Base-by-base conservation (phyloP, 2,888 invertebrate genomes). In the Amblyjoppa fuscipennis region DNA sequence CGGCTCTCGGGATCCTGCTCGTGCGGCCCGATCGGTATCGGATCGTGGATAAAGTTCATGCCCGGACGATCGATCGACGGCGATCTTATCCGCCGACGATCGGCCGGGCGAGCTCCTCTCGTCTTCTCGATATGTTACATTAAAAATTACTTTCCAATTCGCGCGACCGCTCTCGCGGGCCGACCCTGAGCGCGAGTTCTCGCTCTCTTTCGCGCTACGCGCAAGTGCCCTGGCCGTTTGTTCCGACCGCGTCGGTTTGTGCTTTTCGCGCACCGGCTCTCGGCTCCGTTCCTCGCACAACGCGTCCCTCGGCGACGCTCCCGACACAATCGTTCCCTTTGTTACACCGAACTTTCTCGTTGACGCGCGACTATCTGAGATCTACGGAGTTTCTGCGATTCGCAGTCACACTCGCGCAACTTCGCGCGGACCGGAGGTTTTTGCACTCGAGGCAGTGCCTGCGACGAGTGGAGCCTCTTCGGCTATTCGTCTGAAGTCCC, bases 301-400 rank as follows among this genome's bases (percentile, higher is more conserved):
- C 53, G 71, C 51, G 76, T 76, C 83, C 76, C 69, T 79, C 59
- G 25, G 66, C 77, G 83, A 81, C 69, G 76, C 74, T 77, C 68
- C 76, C 81, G 83, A 85, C 77, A 88, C 88, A 87, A 87, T 85
- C 86, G 83, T 81, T 78, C 84, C 83, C 88, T 86, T 87, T 88
- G 87, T 87, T 88, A 87, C 76, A 85, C 81, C 69, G 84, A 86
- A 88, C 85, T 86, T 88, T 88, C 88, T 88, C 87, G 84, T 82
- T 88, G 87, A 87, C 85, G 85, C 78, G 85, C 77, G 70, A 83
- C 81, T 83, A 81, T 85, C 84, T 85, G 9, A 69, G 84, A 78
- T 86, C 83, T 87, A 78, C 69, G 13, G 71, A 76, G 69, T 85
- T 85, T 83, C 75, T 79, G 61, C 69, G 80, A 80, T 81, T 81